Percentiles rank a stretch among this genome's conserved stretches.
Conservation (phyloP, 2,113 vertebrate genomes). For the Pterocles gutturalis region DNA sequence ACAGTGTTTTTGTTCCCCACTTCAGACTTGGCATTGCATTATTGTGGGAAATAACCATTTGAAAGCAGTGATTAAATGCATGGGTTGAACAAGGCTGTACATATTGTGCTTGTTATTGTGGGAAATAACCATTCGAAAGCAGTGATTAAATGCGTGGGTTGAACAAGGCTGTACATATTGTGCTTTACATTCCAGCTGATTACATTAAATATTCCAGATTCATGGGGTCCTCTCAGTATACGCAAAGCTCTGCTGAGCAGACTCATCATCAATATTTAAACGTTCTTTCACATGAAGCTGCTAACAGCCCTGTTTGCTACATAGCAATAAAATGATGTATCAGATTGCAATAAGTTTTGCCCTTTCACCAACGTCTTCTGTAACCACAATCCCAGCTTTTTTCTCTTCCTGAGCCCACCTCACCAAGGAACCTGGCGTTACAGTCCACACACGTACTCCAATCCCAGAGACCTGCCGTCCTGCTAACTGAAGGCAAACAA, state of each 20-base stretch:
- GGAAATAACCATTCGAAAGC: constrained; percentile 9
- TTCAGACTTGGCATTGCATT: neutral
- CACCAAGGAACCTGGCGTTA: neutral
- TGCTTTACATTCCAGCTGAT: constrained; percentile 47
- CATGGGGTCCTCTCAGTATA: neutral
- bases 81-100: constrained; percentile 27
- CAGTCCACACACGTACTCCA: neutral
- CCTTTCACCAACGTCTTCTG: neutral
- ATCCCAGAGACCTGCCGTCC: neutral
- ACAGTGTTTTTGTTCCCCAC: neutral
- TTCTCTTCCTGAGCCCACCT: neutral
- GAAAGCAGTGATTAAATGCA: constrained; percentile 21
- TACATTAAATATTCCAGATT: constrained; percentile 64
- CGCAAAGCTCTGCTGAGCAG: neutral
- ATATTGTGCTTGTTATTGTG: constrained; percentile 22
- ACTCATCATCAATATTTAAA: constrained; percentile 51
- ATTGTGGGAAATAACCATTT: constrained; percentile 15
- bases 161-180: constrained; percentile 37
- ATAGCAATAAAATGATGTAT: neutral
- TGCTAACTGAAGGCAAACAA: neutral
- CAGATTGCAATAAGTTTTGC: neutral
- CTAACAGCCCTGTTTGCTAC: neutral
- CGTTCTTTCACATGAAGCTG: neutral
- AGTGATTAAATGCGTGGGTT: constrained; percentile 24
- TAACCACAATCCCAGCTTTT: neutral